Evolutionary conservation across 1,140 invertebrate species (phyloP), one percentile per base, ranked within the genome.

Genomic region (Drosophila bocki): DNA sequence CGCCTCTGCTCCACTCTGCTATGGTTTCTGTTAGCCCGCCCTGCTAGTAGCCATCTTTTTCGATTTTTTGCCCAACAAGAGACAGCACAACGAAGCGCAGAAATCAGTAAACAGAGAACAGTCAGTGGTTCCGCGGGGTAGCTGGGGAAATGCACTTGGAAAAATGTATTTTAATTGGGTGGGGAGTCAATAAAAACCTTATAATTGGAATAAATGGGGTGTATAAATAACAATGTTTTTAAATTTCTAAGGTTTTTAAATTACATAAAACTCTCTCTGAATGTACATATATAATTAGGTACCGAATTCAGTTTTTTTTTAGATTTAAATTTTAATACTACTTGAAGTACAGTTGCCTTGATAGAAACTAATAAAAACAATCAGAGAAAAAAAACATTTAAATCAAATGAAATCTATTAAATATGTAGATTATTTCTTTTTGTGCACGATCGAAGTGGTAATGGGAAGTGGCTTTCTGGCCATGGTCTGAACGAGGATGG

Each of bases 1-100:
- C 37, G 63, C 63, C 48, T 71, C 68, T 35, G 69, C 58, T 42
- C 32, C 17, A 26, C 68, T 69, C 48, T 72, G 71, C 85, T 90
- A 90, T 71, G 64, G 29, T 82, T 91, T 91, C 90, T 91, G 90
- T 90, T 86, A 75, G 82, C 90, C 90, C 90, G 91, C 90, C 80
- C 78, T 78, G 82, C 67, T 86, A 91, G 90, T 91, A 90, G 90
- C 90, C 90, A 91, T 91, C 81, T 91, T 91, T 90, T 88, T 90
- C 82, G 80, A 90, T 91, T 91, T 88, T 88, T 85, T 90, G 80
- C 86, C 48, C 71, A 75, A 69, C 48, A 53, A 69, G 48, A 60
- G 56, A 45, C 61, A 75, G 62, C 53, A n/a, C 8, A 39, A 26
- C 41, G 26, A 65, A 75, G 67, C n/a, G 47, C 61, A 37, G 61